phyloP scores from a whole-genome alignment of 2,797 vertebrate genomes.

The Buphagus erythrorhynchus region DNA sequence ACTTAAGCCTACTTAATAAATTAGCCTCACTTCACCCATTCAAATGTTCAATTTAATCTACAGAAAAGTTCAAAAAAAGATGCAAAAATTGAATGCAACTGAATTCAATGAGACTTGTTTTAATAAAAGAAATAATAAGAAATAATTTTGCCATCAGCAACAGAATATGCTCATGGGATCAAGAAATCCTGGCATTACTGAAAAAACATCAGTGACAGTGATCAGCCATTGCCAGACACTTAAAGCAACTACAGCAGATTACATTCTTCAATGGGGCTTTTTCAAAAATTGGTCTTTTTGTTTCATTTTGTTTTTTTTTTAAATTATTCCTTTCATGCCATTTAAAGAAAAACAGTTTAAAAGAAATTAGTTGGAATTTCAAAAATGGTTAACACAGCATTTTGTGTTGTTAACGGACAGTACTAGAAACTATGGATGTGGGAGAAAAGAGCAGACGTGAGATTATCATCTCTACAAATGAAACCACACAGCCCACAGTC shows the following conservation, averaged over 20 bases:
- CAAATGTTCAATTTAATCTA: background rate
- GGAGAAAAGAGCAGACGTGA: background rate
- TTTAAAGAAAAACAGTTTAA: background rate
- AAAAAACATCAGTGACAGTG: background rate
- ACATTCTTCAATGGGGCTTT: background rate
- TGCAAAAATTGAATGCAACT: background rate
- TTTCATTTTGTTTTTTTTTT: background rate
- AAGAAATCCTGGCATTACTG: background rate
- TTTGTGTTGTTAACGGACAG: background rate
- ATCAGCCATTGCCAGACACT: background rate
- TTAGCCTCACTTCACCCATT: background rate
- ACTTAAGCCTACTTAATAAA: background rate
- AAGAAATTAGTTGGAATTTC: background rate
- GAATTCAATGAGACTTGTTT: background rate
- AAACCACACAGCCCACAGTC: background rate
- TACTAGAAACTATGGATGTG: background rate
- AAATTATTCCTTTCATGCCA: background rate
- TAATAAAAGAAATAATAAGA: background rate
- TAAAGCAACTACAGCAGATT: background rate
- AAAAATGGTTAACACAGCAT: background rate
- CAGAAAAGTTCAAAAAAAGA: background rate
- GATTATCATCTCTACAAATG: background rate
- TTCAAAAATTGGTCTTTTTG: background rate
- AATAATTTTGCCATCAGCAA: background rate
- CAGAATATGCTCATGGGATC: background rate